These are phyloP conservation scores for Diadophis punctatus DNA, from an alignment of 2,113 vertebrate species.

Conservation along the genomic window DNA sequence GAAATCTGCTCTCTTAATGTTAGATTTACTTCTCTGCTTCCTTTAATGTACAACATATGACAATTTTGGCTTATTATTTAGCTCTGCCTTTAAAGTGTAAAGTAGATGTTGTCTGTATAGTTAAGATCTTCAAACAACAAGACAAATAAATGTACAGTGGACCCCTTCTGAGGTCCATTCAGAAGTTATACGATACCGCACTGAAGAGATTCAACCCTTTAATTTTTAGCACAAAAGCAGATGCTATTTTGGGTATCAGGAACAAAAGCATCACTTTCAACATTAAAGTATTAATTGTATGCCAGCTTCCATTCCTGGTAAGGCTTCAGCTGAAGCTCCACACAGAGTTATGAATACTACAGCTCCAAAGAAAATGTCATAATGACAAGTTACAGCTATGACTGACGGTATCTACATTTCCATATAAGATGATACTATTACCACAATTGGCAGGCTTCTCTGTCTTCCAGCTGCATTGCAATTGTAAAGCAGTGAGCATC, in stretches of 20 bases:
- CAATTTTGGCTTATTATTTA: not conserved
- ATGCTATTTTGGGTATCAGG: not conserved
- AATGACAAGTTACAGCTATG: not conserved
- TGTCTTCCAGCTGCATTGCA: not conserved
- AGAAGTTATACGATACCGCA: not conserved
- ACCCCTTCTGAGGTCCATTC: not conserved
- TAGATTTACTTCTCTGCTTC: not conserved
- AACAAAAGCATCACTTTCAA: not conserved
- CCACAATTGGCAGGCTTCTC: not conserved
- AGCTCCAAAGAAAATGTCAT: not conserved
- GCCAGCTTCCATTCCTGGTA: not conserved
- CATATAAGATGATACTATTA: slow-evolving; percentile 3
- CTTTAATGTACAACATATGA: not conserved
- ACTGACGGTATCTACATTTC: not conserved
- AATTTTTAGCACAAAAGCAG: not conserved
- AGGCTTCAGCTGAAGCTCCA: not conserved
- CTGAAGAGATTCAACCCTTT: not conserved
- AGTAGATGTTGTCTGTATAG: not conserved
- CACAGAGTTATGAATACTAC: not conserved
- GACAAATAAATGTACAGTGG: not conserved
- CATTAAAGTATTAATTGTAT: not conserved
- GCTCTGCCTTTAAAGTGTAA: not conserved
- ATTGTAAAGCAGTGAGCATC: slow-evolving; percentile 2
- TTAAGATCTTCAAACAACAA: not conserved
- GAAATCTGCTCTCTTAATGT: not conserved